Conservation (phyloP, 2,888 invertebrate species). For the Romanomermis culicivorax region DNA sequence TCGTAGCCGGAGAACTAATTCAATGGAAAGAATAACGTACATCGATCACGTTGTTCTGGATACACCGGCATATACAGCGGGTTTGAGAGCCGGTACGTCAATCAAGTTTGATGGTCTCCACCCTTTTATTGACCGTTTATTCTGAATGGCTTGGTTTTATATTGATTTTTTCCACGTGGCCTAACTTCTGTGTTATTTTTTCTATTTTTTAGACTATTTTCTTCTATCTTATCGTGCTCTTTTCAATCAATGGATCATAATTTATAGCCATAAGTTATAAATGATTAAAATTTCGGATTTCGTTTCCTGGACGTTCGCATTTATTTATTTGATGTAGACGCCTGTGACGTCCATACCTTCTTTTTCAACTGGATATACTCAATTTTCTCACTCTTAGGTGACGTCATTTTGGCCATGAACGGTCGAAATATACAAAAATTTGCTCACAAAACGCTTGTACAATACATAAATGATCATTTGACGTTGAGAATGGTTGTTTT, state of each 20-base stretch:
- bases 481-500: constrained; percentile 85
- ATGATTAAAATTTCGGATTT: too few relatives aligned
- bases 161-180: too few relatives aligned
- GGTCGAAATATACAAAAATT: constrained; percentile 82
- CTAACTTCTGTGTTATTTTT: too few relatives aligned
- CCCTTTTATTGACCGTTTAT: background rate
- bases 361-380: too few relatives aligned
- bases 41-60: constrained; percentile 84
- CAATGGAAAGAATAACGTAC: constrained; percentile 86
- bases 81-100: constrained; percentile 58
- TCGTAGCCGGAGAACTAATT: constrained; percentile 75
- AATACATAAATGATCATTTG: constrained; percentile 66
- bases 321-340: too few relatives aligned
- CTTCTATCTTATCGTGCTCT: too few relatives aligned
- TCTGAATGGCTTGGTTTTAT: too few relatives aligned
- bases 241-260: too few relatives aligned
- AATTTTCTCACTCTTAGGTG: constrained; percentile 39
- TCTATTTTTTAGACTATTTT: too few relatives aligned
- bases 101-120: background rate
- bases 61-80: constrained; percentile 71
- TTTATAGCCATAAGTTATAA: too few relatives aligned
- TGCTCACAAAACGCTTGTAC: constrained; percentile 78
- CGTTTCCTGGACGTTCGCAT: too few relatives aligned
- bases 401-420: constrained; percentile 84
- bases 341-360: too few relatives aligned